Base-by-base conservation (phyloP, 2,113 vertebrate species). In the Rhinolophus sinicus region DNA sequence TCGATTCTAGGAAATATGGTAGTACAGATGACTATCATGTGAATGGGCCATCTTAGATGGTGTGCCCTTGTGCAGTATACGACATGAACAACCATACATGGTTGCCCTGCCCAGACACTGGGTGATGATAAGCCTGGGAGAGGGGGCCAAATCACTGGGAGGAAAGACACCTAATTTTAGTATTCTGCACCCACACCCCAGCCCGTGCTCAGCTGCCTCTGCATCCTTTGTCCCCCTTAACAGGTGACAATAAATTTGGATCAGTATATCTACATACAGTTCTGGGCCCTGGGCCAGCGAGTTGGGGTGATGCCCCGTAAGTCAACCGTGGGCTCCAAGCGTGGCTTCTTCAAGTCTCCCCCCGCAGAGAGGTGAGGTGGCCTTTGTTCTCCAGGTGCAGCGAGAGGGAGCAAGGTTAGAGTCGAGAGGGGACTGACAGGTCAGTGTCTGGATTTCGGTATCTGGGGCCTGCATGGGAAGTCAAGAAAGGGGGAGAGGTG, bases 261-360 rank as follows among this genome's bases (percentile, higher is more conserved):
- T 64, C 98, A 98, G 56, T 98, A 98, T 5, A 93, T 98, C 93
- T 98, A 98, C 90, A 98, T 98, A 52, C 96, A 93, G 3, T 98
- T 98, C 97, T 98, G 98, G 98, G 98, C 98, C 44, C 97, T 98
- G 72, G 98, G 98, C 88, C 98, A 98, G 90, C 94, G 98, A 47
- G 70, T 98, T 0, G 98, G 98, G 69, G 96, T 93, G 40, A 96
- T 98, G 65, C 96, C 98, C 14, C 96, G 56, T 2, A 96, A 96
- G 91, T 95, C 98, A 93, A 97, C 87, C 33, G 70, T 97, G 93
- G 97, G 95, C 65, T 94, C 96, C 92, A 95, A 86, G 83, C 88
- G 95, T 16, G 95, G 95, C 77, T 97, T 98, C 94, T 98, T 98
- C 95, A 96, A 90, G 77, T 64, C 80, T 8, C n/a, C 96, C 35